Conservation (phyloP, 2,888 invertebrate genomes). For the Drosophila neoperkinsi region DNA sequence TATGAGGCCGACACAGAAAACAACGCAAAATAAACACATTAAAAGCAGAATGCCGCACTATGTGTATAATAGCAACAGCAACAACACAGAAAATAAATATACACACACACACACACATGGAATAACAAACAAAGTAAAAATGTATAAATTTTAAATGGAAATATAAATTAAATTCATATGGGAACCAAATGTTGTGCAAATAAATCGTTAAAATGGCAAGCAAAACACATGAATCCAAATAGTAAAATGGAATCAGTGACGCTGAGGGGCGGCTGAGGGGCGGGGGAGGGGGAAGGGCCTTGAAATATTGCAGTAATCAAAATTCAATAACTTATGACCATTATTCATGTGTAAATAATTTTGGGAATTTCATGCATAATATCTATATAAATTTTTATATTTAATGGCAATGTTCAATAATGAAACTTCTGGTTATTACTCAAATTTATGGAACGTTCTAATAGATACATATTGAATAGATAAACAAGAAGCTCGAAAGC, state of each 20-base stretch:
- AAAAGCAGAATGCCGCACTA: conserved; percentile 66
- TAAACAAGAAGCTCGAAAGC: neutral
- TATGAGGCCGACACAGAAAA: conserved; percentile 56
- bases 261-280: neutral
- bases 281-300: neutral
- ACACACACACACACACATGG: conserved; percentile 17
- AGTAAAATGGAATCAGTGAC: conserved; percentile 15
- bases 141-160: conserved; percentile 76
- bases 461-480: conserved; percentile 4
- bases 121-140: conserved; percentile 46
- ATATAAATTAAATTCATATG: conserved; percentile 80
- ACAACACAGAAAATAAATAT: conserved; percentile 26
- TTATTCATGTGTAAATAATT: conserved; percentile 42
- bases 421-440: conserved; percentile 18
- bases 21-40: conserved; percentile 70
- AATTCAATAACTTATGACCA: conserved; percentile 59
- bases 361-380: conserved; percentile 25
- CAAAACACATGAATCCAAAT: conserved; percentile 55
- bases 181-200: conserved; percentile 78
- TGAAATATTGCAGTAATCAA: conserved; percentile 62
- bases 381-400: conserved; percentile 26
- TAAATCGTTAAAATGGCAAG: conserved; percentile 77
- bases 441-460: conserved; percentile 12
- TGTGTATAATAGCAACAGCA: conserved; percentile 15
- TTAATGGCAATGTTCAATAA: conserved; percentile 18